Evolutionary conservation across 2,888 invertebrate species (phyloP).

Genomic region (Tillus elongatus): DNA sequence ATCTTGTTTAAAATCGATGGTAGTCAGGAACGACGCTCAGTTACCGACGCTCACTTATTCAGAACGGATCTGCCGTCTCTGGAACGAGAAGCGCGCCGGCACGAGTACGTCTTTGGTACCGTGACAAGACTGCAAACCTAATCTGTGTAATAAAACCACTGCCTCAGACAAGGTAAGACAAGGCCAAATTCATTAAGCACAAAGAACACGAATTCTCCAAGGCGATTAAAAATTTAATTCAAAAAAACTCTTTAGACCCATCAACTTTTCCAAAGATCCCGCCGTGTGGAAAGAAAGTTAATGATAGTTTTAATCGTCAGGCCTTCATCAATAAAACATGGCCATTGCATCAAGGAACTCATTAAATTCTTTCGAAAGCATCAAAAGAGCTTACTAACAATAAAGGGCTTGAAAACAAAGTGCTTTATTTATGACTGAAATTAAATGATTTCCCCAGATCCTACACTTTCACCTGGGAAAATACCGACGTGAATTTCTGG

Average conservation of each 20-base stretch:
- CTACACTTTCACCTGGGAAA: too few relatives aligned
- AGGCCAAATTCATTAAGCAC: too few relatives aligned
- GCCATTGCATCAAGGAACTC: conserved; percentile 21
- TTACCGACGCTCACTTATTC: conserved; percentile 30
- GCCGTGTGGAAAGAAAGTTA: conserved; percentile 8
- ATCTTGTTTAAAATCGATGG: conserved; percentile 37
- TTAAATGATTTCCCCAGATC: too few relatives aligned
- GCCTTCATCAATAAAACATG: conserved; percentile 26
- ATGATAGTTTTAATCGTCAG: conserved; percentile 20
- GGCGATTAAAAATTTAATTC: too few relatives aligned
- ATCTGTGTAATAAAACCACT: too few relatives aligned
- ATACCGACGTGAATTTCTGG: too few relatives aligned
- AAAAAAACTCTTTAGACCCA: conserved; percentile 10
- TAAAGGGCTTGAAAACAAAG: conserved; percentile 12
- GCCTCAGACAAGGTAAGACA: too few relatives aligned
- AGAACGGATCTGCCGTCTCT: conserved; percentile 20
- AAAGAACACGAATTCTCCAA: too few relatives aligned
- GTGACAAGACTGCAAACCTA: too few relatives aligned
- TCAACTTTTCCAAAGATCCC: conserved; percentile 7
- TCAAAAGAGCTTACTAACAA: conserved; percentile 20
- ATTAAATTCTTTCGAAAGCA: conserved; percentile 20
- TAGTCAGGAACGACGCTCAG: conserved; percentile 34
- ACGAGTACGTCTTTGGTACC: too few relatives aligned
- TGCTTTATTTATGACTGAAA: too few relatives aligned
- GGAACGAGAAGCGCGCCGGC: conserved; percentile 5